These are phyloP conservation scores for Coregonus ussuriensis DNA, from an alignment of 2,797 vertebrate genomes.

Conservation along the genomic window DNA sequence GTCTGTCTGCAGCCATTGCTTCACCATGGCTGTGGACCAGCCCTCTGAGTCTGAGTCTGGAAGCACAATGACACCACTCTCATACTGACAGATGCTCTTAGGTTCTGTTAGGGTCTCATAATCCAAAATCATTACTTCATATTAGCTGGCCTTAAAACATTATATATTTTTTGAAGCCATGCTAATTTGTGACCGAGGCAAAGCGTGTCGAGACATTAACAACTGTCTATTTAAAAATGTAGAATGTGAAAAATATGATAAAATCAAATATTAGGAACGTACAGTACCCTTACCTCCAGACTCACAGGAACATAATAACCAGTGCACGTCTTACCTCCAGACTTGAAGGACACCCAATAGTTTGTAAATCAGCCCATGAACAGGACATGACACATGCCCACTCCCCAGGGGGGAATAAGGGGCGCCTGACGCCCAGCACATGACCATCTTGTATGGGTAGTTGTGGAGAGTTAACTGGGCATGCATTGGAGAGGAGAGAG, in stretches of 20 bases:
- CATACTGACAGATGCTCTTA: not conserved
- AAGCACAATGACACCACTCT: constrained; percentile 48
- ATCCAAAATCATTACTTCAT: not conserved
- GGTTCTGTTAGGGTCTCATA: not conserved
- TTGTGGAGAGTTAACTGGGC: constrained; percentile 70
- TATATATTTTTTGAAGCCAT: not conserved
- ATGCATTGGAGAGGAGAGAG: constrained; percentile 59
- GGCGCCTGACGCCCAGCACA: constrained; percentile 65
- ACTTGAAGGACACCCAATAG: constrained; percentile 8
- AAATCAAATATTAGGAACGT: constrained; percentile 5
- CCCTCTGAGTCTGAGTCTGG: constrained; percentile 65
- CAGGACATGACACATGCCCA: constrained; percentile 17
- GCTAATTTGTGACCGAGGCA: not conserved
- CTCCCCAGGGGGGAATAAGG: constrained; percentile 25
- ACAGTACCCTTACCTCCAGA: constrained; percentile 58
- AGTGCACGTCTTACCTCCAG: constrained; percentile 61
- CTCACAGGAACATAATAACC: constrained; percentile 18
- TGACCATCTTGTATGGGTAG: constrained; percentile 69
- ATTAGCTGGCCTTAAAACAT: not conserved
- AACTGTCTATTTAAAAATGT: not conserved
- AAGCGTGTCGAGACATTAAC: not conserved
- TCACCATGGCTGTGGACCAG: constrained; percentile 73
- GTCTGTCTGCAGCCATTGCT: constrained; percentile 71
- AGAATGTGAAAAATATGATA: too few species aligned
- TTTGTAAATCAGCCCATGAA: constrained; percentile 34